Evolutionary conservation across 1,140 invertebrate genomes (phyloP).

Genomic region (Drosophila lacteicornis): DNA sequence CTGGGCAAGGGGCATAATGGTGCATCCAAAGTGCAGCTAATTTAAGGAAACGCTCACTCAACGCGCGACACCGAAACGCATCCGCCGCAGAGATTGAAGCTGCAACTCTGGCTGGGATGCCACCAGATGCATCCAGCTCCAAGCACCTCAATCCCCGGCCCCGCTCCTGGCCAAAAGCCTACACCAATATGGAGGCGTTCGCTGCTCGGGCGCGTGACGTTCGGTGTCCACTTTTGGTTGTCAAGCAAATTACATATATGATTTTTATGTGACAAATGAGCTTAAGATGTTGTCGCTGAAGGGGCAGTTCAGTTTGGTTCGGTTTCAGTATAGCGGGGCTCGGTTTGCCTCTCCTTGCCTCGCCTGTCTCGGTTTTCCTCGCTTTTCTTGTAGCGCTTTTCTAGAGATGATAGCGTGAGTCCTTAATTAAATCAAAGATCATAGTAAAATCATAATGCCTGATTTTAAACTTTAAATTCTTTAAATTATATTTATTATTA

Average conservation of each 20-base stretch:
- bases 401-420: conserved; percentile 12
- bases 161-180: conserved; percentile 45
- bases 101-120: conserved; percentile 25
- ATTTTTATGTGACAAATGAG: conserved; percentile 83
- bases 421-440: too few relatives aligned
- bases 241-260: conserved; percentile 83
- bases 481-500: too few relatives aligned
- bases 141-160: neutral
- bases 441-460: too few relatives aligned
- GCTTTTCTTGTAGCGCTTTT: conserved; percentile 12
- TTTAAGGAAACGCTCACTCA: conserved; percentile 78
- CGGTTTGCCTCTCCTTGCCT: conserved; percentile 8
- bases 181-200: conserved; percentile 82
- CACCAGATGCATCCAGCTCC: conserved; percentile 9
- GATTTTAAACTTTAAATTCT: too few relatives aligned
- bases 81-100: conserved; percentile 44
- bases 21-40: conserved; percentile 78
- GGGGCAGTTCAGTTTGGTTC: conserved; percentile 56
- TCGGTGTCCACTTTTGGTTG: conserved; percentile 78
- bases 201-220: conserved; percentile 72
- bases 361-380: neutral
- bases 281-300: conserved; percentile 76
- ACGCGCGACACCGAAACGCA: conserved; percentile 55
- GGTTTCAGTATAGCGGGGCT: conserved; percentile 21
- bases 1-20: conserved; percentile 46